Conservation (phyloP, 2,888 invertebrate species). For the Craniophora ligustri region DNA sequence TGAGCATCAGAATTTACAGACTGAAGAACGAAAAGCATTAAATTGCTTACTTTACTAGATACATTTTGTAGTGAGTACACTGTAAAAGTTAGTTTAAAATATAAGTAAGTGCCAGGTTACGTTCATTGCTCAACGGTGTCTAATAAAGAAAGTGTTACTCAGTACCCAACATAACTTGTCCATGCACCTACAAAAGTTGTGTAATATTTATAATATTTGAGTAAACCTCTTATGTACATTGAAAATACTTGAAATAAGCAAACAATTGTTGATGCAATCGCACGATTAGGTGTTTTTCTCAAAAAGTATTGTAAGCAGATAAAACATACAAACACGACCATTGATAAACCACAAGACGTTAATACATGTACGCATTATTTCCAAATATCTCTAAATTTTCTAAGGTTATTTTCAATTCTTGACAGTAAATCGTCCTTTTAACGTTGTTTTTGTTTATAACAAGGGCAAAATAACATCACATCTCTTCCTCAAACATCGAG, state of each 20-base stretch:
- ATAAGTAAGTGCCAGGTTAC: constrained; percentile 18
- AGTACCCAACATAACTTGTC: constrained; percentile 47
- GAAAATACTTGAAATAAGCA: constrained; percentile 14
- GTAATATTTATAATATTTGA: constrained; percentile 45
- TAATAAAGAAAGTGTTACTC: constrained; percentile 58
- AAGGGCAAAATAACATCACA: too few relatives aligned
- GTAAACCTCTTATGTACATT: constrained; percentile 22
- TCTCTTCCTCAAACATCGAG: too few relatives aligned
- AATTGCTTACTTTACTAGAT: not conserved
- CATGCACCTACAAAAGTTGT: constrained; percentile 55
- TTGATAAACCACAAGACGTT: too few relatives aligned
- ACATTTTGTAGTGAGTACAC: not conserved
- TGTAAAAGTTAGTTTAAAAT: not conserved
- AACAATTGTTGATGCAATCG: constrained; percentile 16
- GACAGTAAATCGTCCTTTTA: too few relatives aligned
- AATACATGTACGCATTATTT: too few relatives aligned
- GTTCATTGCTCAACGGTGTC: constrained; percentile 39
- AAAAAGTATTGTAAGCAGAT: too few relatives aligned
- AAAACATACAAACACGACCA: too few relatives aligned
- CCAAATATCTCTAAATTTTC: too few relatives aligned
- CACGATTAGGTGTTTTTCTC: constrained; percentile 2
- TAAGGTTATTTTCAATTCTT: too few relatives aligned
- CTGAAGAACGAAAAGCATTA: not conserved
- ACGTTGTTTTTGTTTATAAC: too few relatives aligned
- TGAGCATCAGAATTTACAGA: constrained; percentile 7